Conservation (phyloP, 1,140 invertebrate genomes). For the Thaumetopoea pityocampa region DNA sequence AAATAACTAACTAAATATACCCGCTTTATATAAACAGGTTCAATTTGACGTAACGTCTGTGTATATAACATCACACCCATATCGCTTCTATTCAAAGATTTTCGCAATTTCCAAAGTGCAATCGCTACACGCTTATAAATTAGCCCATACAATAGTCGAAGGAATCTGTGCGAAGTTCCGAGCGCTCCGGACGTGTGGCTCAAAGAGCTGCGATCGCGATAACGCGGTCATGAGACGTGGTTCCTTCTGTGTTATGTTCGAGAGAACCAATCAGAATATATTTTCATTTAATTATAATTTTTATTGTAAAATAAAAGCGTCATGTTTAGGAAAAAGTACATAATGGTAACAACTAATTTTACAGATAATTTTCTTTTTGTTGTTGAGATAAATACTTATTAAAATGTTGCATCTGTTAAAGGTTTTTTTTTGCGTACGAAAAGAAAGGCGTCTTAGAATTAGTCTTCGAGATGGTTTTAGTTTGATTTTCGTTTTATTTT, state of each 20-base stretch:
- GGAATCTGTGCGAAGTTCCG: conserved; percentile 28
- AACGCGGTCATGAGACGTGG: conserved; percentile 31
- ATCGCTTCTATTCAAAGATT: conserved; percentile 8
- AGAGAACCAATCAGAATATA: conserved; percentile 11
- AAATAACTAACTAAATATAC: too few species aligned
- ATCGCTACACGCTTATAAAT: conserved; percentile 18
- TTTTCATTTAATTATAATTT: not conserved
- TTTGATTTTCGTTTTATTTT: too few species aligned
- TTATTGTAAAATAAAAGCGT: too few species aligned
- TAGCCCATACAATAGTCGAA: conserved; percentile 19
- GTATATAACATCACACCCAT: conserved; percentile 3
- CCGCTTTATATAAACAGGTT: too few species aligned
- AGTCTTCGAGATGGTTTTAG: too few species aligned
- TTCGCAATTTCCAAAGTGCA: conserved; percentile 10
- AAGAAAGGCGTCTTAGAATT: too few species aligned
- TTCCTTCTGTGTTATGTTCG: conserved; percentile 25
- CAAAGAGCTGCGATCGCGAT: conserved; percentile 52
- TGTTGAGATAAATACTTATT: too few species aligned
- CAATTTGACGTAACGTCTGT: conserved; percentile 7
- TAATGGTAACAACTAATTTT: too few species aligned
- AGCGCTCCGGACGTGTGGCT: conserved; percentile 26
- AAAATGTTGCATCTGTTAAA: too few species aligned
- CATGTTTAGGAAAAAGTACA: too few species aligned
- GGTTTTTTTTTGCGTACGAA: too few species aligned
- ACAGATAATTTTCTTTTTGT: too few species aligned